Percentiles rank a stretch among this genome's conserved stretches.
Evolutionary conservation across 2,797 vertebrate species (phyloP).

Genomic region (Pangasius djambal): DNA sequence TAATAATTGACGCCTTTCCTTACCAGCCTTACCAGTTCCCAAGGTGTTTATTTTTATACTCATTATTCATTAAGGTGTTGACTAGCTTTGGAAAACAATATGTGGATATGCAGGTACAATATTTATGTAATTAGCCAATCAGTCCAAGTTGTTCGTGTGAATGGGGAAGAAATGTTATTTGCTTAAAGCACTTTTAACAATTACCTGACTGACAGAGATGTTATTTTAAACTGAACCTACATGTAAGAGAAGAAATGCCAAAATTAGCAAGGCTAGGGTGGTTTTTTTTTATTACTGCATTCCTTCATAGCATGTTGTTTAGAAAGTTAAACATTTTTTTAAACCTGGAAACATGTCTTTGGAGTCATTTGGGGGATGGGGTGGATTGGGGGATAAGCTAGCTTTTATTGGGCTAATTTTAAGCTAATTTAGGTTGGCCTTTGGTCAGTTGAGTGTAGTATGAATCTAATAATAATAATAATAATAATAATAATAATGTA

Average conservation of each 20-base stretch:
- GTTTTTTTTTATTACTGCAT: neutral
- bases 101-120: neutral
- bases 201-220: constrained; percentile 6
- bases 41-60: constrained; percentile 30
- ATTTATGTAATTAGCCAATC: constrained; percentile 11
- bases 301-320: neutral
- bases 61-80: constrained; percentile 1
- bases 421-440: neutral
- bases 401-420: neutral
- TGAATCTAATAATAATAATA: neutral
- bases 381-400: neutral
- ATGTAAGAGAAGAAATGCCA: constrained; percentile 16
- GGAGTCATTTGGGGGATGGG: neutral
- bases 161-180: neutral
- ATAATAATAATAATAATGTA: neutral
- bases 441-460: neutral
- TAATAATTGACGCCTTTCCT: neutral
- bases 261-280: neutral
- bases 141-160: neutral
- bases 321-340: neutral
- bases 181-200: constrained; percentile 9
- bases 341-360: neutral
- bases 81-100: neutral
- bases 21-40: constrained; percentile 10
- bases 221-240: constrained; percentile 2